These are phyloP conservation scores for Meloidogyne hapla DNA, from an alignment of 1,140 invertebrate genomes.

Conservation along the genomic window DNA sequence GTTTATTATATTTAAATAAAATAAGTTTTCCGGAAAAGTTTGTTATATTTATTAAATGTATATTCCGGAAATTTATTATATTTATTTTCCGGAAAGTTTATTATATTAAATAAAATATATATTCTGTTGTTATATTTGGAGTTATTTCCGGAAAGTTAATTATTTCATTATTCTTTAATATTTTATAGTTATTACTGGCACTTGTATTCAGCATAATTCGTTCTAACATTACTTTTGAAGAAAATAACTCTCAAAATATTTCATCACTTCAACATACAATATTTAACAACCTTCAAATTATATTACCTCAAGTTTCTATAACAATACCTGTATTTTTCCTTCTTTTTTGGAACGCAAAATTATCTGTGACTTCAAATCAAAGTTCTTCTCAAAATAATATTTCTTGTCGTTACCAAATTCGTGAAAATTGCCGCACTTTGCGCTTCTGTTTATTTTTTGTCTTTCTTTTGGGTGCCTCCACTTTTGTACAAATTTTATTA, in stretches of 20 bases:
- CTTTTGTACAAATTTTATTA: neutral
- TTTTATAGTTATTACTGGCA: neutral
- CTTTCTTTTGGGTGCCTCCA: neutral
- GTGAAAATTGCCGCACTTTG: conserved; percentile 3
- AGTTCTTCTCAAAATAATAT: neutral
- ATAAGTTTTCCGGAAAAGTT: neutral
- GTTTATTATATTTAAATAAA: no score
- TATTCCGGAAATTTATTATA: no score
- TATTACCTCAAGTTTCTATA: neutral
- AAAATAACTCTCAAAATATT: neutral
- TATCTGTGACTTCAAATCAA: neutral
- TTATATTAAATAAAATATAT: no score
- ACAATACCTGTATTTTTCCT: neutral
- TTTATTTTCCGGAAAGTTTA: neutral
- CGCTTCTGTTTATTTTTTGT: neutral
- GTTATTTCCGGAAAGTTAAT: no score
- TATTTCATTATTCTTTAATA: neutral
- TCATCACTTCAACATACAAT: neutral
- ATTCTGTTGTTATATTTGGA: neutral
- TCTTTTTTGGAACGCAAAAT: neutral
- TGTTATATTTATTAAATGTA: neutral
- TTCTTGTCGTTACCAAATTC: conserved; percentile 15
- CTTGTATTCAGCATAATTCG: neutral
- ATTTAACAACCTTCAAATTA: neutral
- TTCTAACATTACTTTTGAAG: neutral